Evolutionary conservation across 2,797 vertebrate genomes (phyloP), one percentile per base, ranked within the genome.

Genomic region (Lepus townsendii): DNA sequence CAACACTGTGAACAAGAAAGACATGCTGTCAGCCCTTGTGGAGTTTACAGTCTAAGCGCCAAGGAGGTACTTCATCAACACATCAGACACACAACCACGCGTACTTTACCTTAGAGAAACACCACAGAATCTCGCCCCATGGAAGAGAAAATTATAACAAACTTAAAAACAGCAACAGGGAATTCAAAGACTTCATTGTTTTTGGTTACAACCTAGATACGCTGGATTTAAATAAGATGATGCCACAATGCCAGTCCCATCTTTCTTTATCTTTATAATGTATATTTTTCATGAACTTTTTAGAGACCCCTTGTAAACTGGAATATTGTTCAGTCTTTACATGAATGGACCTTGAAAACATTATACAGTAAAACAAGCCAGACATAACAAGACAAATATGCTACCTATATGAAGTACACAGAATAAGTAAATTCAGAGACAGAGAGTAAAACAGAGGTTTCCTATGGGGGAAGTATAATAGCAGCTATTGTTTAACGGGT

Each of bases 141-240:
- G 91, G 30, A 83, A 79, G 19, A 60, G 57, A 83, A 95, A 90
- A 88, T 76, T 68, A 72, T 27, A 85, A 68, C 65, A 26, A 94
- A 42, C 65, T 83, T 77, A 87, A 85, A 91, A 71, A 73, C 16
- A 90, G 35, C 26, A 83, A 66, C 47, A 96, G 20, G 12, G 19
- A 32, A 88, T 42, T 68, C 13, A 91, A 88, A 91, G 20, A 22
- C 19, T 77, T 92, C 52, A 60, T 3, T 85, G 32, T 79, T 80
- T 69, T 35, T 42, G 47, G 52, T 76, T 24, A 50, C 47, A 93
- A 57, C 54, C 62, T 86, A 83, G 24, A 75, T 69, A 78, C 1
- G 35, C 65, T 69, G 63, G 66, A 78, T 32, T 75, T 94, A 75
- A 76, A 92, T 19, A 89, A 47, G 42, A 47, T 47, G 42, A 47